Evolutionary conservation across 2,113 vertebrate genomes (phyloP), one percentile per base, ranked within the genome.

Genomic region (Pluvianellus socialis): DNA sequence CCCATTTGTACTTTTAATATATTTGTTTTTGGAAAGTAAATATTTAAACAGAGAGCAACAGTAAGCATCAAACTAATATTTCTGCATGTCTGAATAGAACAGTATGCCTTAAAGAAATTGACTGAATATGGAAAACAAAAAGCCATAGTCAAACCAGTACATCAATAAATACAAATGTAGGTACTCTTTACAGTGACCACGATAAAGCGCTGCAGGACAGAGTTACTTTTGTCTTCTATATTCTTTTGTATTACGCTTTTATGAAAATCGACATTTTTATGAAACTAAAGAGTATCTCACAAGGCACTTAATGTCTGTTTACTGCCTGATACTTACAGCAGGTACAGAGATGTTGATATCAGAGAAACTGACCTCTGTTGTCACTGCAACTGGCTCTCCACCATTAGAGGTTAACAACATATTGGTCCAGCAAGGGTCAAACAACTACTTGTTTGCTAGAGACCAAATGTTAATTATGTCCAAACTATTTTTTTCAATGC

Each of bases 201-300:
- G 26, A 50, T 7, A 17, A 21, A 79, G 28, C 15, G 10, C 6
- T 66, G 33, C 20, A 67, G 16, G 35, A 18, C 35, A 62, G 17
- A 62, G 17, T 15, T 82, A 14, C 12, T 53, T 50, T 52, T 40
- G 45, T 59, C 13, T 55, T 75, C 21, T n/a, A 20, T 9, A 2
- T 49, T 59, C 23, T 81, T 56, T n/a, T 6, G 11, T 8, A 65
- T 33, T 28, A 45, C 1, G 15, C 4, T 76, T 79, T 50, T 23
- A 82, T 8, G 16, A 79, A 82, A 95, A 17, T 0, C 0, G 0
- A 14, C 0, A 3, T 45, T 75, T 86, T 90, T 61, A 86, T 50
- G 63, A 73, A 90, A 82, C n/a, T 27, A 84, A 5, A 12, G 22
- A 75, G 9, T 45, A 61, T 33, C 24, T 50, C 27, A 71, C 6